Conservation (phyloP, 2,888 invertebrate genomes). For the Endomychus coccineus region DNA sequence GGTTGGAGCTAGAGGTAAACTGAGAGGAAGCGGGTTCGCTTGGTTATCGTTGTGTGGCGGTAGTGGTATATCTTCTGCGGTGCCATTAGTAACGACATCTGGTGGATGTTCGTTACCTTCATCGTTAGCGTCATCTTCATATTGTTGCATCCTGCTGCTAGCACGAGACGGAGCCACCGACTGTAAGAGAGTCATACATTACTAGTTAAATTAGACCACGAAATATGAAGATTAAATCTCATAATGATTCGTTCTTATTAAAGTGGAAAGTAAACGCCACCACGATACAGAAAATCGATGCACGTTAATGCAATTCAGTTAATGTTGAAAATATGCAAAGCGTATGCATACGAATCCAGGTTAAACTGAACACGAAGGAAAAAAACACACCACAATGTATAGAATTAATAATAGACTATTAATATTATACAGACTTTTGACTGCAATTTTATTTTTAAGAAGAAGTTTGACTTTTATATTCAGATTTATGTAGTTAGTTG, state of each 20-base stretch:
- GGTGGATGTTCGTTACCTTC: conserved; percentile 27
- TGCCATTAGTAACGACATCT: conserved; percentile 44
- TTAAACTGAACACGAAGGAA: no score
- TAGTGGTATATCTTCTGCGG: conserved; percentile 44
- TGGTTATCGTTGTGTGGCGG: conserved; percentile 39
- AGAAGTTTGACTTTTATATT: no score
- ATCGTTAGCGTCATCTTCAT: conserved; percentile 45
- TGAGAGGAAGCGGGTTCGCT: conserved; percentile 32
- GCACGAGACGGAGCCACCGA: conserved; percentile 42
- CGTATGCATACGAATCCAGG: no score
- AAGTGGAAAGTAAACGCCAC: neutral
- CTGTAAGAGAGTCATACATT: conserved; percentile 20
- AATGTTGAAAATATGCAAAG: no score
- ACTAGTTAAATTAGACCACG: neutral
- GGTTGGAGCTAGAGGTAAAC: conserved; percentile 21
- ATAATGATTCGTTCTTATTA: neutral
- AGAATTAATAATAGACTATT: no score
- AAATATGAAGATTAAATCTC: no score
- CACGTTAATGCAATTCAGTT: no score
- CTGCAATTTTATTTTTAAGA: no score
- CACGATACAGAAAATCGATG: no score
- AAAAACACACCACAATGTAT: no score
- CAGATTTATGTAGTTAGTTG: no score
- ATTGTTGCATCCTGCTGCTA: conserved; percentile 41
- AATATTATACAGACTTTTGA: no score